A percentile compares a stretch with the other conserved stretches of the same genome.
Evolutionary conservation across 2,113 vertebrate genomes (phyloP).

Genomic region (Salvelinus fontinalis): DNA sequence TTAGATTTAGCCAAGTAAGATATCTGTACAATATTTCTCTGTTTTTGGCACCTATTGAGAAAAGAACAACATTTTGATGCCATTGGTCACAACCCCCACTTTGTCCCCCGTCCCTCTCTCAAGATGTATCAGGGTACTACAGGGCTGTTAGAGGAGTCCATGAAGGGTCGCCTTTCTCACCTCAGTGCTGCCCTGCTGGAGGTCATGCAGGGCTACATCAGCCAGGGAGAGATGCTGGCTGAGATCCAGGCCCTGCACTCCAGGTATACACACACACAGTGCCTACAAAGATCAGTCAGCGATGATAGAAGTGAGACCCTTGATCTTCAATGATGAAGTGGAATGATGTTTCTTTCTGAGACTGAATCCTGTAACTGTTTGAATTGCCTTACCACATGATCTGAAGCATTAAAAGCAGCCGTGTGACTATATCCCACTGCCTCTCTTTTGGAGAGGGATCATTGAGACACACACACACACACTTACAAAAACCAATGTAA

Average conservation of each 20-base stretch:
- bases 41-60: not conserved
- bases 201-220: conserved; percentile 59
- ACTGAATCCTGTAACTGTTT: not conserved
- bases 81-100: no score
- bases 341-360: not conserved
- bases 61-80: not conserved
- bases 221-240: conserved; percentile 67
- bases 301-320: not conserved
- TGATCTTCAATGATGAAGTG: not conserved
- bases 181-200: conserved; percentile 62
- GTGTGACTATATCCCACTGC: no score
- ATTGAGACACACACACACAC: no score
- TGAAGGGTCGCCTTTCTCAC: conserved; percentile 38
- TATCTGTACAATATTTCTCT: not conserved
- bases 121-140: conserved; percentile 53
- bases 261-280: conserved; percentile 37
- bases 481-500: no score
- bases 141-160: conserved; percentile 47
- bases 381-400: not conserved
- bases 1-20: not conserved
- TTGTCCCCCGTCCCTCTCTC: not conserved
- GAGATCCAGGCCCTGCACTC: conserved; percentile 71
- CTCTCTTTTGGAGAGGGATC: no score
- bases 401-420: no score
- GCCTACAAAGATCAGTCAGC: not conserved